Evolutionary conservation across 2,797 vertebrate genomes (phyloP), one percentile per base, ranked within the genome.

Genomic region (Morus bassanus): DNA sequence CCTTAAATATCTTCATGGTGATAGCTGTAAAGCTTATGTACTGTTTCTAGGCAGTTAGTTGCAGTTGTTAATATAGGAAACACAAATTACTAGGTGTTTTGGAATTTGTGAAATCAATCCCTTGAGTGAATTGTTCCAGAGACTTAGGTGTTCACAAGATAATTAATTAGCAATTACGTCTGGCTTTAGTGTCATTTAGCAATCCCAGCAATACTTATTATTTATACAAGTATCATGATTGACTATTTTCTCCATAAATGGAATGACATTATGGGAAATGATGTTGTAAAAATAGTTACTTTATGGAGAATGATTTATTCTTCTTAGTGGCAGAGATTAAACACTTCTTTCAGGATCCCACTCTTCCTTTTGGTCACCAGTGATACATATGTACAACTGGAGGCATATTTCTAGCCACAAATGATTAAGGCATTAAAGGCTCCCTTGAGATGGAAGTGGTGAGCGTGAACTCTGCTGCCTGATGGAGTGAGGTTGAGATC

Each of bases 111-210:
- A 74, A 83, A 92, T 48, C 68, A 88, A 35, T 3, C 11, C 17
- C 21, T 65, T 68, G 37, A 83, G 17, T 85, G 31, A 89, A 77
- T 70, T 85, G 19, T 92, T 92, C 41, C 54, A 80, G n/a, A 65
- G 6, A 90, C 19, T 61, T 41, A 60, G 9, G 13, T 77, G 21
- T 82, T 84, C 72, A 76, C 46, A 86, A 80, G 21, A 60, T 37
- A 63, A 59, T 79, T 84, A 56, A 60, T 77, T 78, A 78, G 6
- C 15, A 60, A 50, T 77, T 96, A 53, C 2, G 2, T 51, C 39
- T 73, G 19, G 7, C 13, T 80, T 89, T 77, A 50, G 35, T 64
- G 28, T 54, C 1, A 57, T 60, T 91, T 70, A 85, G 23, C 21
- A 70, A 77, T 72, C 30, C 24, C 27, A 85, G 10, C 12, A 75